Evolutionary conservation across 1,140 invertebrate genomes (phyloP).

Genomic region (Dysdera silvatica): DNA sequence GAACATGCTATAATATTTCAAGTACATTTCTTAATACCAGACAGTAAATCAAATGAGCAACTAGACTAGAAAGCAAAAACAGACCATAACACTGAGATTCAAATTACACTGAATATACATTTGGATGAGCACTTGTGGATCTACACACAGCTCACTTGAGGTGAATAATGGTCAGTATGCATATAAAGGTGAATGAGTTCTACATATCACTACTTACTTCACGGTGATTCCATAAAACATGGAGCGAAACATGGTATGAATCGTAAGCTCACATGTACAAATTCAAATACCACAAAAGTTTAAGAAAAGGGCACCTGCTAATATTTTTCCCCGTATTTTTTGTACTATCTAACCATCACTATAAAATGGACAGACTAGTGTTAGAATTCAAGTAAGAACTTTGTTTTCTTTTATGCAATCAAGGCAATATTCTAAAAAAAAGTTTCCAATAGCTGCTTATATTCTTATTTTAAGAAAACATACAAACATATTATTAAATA

Average conservation of each 20-base stretch:
- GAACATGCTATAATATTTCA: too few relatives aligned
- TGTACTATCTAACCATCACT: constrained; percentile 30
- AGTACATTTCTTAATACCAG: too few relatives aligned
- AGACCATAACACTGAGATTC: too few relatives aligned
- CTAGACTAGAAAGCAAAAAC: too few relatives aligned
- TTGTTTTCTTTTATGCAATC: too few relatives aligned
- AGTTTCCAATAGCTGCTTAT: too few relatives aligned
- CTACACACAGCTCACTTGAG: neutral
- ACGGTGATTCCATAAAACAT: constrained; percentile 21
- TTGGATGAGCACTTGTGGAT: constrained; percentile 23
- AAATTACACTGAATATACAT: too few relatives aligned
- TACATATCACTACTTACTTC: constrained; percentile 21
- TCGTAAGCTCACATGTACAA: constrained; percentile 28
- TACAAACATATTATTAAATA: too few relatives aligned
- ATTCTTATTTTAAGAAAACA: too few relatives aligned
- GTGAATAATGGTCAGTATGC: constrained; percentile 7
- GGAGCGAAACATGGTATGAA: constrained; percentile 26
- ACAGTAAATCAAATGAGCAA: too few relatives aligned
- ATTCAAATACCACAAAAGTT: constrained; percentile 25
- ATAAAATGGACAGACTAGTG: constrained; percentile 29
- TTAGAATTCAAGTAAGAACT: constrained; percentile 29
- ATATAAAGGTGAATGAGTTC: constrained; percentile 22
- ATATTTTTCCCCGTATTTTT: too few relatives aligned
- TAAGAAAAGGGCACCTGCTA: constrained; percentile 30
- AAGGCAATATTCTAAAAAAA: too few relatives aligned